phyloP scores from a whole-genome alignment of 2,797 vertebrate genomes.

The Nyctibius grandis region DNA sequence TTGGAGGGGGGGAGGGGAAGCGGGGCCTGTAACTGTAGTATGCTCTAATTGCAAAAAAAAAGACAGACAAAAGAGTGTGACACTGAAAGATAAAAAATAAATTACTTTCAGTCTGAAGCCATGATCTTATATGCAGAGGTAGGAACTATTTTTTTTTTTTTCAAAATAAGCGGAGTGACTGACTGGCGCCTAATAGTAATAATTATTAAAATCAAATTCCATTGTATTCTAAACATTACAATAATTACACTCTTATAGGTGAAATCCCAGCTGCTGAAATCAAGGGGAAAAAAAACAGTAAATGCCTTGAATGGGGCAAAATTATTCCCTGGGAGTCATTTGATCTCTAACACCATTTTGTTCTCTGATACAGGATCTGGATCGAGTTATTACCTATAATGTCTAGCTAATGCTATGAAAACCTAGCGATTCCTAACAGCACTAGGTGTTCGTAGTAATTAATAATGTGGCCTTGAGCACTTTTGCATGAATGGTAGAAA shows the following conservation, averaged over 20 bases:
- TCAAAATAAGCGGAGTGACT: background rate
- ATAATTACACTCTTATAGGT: background rate
- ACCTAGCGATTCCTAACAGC: background rate
- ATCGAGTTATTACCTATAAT: background rate
- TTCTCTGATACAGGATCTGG: background rate
- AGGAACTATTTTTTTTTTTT: background rate
- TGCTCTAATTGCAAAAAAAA: background rate
- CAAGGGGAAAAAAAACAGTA: background rate
- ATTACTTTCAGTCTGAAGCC: background rate
- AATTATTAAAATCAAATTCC: constrained; percentile 1
- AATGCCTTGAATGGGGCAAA: background rate
- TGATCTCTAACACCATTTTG: background rate
- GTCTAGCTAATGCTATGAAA: background rate
- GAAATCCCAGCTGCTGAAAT: background rate
- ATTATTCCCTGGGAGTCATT: background rate
- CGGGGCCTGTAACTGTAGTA: background rate
- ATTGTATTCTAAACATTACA: background rate
- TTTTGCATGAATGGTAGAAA: background rate
- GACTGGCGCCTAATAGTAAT: background rate
- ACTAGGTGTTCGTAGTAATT: background rate
- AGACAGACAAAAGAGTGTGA: background rate
- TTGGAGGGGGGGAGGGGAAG: rapidly evolving
- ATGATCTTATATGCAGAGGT: background rate
- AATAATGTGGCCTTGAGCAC: background rate
- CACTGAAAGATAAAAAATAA: background rate